phyloP scores from a whole-genome alignment of 2,888 invertebrate genomes.

The Deilephila elpenor region DNA sequence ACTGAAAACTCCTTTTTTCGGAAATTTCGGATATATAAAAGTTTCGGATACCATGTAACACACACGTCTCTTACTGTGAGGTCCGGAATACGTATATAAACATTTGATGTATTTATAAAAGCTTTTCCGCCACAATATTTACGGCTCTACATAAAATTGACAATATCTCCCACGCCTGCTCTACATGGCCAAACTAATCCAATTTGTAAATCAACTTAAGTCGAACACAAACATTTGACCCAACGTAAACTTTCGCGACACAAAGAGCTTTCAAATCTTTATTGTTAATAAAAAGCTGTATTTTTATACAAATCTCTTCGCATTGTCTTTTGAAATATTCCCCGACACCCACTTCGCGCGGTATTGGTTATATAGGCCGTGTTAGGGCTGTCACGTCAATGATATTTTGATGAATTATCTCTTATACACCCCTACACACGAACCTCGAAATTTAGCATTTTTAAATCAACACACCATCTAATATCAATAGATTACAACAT shows the following conservation, averaged over 20 bases:
- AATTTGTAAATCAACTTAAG: constrained; percentile 18
- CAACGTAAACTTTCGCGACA: constrained; percentile 19
- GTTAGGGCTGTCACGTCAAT: constrained; percentile 5
- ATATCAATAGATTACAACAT: too few species aligned
- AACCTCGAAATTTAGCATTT: too few species aligned
- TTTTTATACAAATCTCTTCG: constrained; percentile 18
- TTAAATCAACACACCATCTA: too few species aligned
- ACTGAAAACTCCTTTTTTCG: too few species aligned
- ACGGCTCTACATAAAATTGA: constrained; percentile 6
- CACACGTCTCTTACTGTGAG: too few species aligned
- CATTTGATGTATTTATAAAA: not conserved
- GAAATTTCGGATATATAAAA: too few species aligned
- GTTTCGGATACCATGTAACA: too few species aligned
- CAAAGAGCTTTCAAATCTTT: constrained; percentile 21
- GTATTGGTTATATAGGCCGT: constrained; percentile 1
- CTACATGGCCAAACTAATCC: constrained; percentile 13
- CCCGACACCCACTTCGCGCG: constrained; percentile 13
- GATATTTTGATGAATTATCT: not conserved
- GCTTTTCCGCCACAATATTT: not conserved
- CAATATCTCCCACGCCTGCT: not conserved
- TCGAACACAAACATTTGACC: constrained; percentile 22
- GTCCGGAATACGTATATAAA: not conserved
- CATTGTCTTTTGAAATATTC: constrained; percentile 20
- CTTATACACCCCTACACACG: not conserved
- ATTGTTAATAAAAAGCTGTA: constrained; percentile 21